Evolutionary conservation across 2,888 invertebrate species (phyloP).

Genomic region (Drosophila kuntzei): DNA sequence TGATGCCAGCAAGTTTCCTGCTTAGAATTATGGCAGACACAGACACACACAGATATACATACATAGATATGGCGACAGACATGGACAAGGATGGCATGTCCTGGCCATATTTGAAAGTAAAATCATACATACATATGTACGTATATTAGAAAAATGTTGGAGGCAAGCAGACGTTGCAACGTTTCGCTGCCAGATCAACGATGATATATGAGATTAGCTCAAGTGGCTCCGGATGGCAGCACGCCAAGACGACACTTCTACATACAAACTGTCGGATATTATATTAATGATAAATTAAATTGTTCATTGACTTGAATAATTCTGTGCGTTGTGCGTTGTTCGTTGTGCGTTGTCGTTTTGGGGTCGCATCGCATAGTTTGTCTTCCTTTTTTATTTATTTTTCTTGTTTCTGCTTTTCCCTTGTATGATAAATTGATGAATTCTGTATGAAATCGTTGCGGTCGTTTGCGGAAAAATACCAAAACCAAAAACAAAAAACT

Average conservation of each 20-base stretch:
- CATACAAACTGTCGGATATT: constrained; percentile 74
- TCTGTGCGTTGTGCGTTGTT: constrained; percentile 71
- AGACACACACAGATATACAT: constrained; percentile 7
- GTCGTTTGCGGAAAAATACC: neutral
- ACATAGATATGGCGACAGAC: constrained; percentile 17
- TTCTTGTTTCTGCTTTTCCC: constrained; percentile 7
- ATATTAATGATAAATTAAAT: constrained; percentile 82
- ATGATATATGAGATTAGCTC: constrained; percentile 81
- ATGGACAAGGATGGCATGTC: constrained; percentile 36
- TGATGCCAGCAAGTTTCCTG: constrained; percentile 79
- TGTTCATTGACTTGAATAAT: constrained; percentile 82
- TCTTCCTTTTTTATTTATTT: constrained; percentile 4
- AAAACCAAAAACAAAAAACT: constrained; percentile 30
- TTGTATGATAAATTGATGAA: constrained; percentile 71
- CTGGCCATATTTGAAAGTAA: constrained; percentile 75
- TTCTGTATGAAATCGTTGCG: constrained; percentile 44
- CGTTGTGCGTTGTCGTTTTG: constrained; percentile 70
- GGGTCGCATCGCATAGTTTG: constrained; percentile 64
- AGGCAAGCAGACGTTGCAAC: constrained; percentile 41
- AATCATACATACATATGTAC: constrained; percentile 79
- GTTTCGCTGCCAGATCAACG: constrained; percentile 60
- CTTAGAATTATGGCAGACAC: constrained; percentile 72
- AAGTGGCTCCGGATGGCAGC: constrained; percentile 74
- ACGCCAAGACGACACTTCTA: constrained; percentile 72
- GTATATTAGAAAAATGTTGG: constrained; percentile 68